A percentile compares a stretch with the other conserved stretches of the same genome.
These are phyloP conservation scores for Pseudorhiza aurosa DNA, from an alignment of 30 jellyfish, hydroid and myxozoan genomes.

Conservation along the genomic window DNA sequence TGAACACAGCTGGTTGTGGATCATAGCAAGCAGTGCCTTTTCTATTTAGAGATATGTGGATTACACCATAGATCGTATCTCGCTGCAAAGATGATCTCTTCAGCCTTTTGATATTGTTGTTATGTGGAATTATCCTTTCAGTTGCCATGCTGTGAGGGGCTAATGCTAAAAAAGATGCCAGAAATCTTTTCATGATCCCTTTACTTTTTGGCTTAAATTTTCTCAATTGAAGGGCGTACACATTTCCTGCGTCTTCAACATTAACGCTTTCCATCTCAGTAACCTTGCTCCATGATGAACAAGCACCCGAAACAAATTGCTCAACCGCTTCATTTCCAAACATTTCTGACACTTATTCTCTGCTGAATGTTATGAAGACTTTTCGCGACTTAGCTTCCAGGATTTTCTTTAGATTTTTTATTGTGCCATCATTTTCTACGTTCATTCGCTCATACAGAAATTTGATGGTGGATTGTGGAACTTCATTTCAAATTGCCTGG, in stretches of 20 bases:
- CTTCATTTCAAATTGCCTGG: conserved; percentile 13
- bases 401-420: conserved; percentile 3
- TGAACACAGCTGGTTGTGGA: conserved; percentile 46
- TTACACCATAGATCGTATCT: not conserved
- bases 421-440: conserved; percentile 19
- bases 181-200: conserved; percentile 5
- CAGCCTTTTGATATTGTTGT: conserved; percentile 42
- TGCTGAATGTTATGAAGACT: not conserved
- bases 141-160: conserved; percentile 67
- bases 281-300: conserved; percentile 20
- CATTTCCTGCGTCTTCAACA: conserved; percentile 42
- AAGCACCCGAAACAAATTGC: conserved; percentile 19
- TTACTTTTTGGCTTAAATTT: conserved; percentile 16
- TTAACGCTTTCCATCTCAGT: conserved; percentile 4
- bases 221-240: conserved; percentile 37
- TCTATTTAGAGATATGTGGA: conserved; percentile 3
- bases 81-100: conserved; percentile 7
- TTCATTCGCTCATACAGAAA: conserved; percentile 36
- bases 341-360: conserved; percentile 4
- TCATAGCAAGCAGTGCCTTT: conserved; percentile 5
- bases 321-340: not conserved
- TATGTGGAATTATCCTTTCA: conserved; percentile 34
- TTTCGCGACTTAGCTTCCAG: conserved; percentile 10
- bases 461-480: conserved; percentile 33
- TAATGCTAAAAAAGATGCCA: conserved; percentile 26